phyloP scores from a whole-genome alignment of 2,797 vertebrate genomes.

The Notamacropus eugenii region DNA sequence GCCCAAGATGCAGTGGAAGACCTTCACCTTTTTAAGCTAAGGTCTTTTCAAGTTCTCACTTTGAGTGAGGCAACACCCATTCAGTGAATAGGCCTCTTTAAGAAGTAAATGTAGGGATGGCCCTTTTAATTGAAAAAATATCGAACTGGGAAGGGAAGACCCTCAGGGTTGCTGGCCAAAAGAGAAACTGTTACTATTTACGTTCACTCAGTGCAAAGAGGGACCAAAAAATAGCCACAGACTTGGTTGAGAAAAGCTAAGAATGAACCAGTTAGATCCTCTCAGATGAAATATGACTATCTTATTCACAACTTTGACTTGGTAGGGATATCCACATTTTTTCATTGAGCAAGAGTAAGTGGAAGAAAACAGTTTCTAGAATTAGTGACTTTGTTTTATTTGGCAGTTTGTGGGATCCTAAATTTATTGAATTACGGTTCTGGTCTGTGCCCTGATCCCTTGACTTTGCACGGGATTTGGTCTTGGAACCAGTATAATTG shows the following conservation, averaged over 20 bases:
- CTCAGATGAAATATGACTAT: not conserved
- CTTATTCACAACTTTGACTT: not conserved
- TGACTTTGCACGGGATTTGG: not conserved
- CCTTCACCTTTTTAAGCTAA: too few species aligned
- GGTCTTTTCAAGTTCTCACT: too few species aligned
- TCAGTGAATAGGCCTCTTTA: too few species aligned
- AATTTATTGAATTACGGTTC: not conserved
- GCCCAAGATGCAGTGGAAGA: too few species aligned
- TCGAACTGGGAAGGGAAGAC: too few species aligned
- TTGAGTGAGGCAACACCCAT: too few species aligned
- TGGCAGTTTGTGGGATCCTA: not conserved
- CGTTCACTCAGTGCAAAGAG: too few species aligned
- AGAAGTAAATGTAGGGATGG: too few species aligned
- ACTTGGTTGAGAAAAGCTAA: not conserved
- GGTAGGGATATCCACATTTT: not conserved
- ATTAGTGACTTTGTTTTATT: not conserved
- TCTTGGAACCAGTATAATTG: not conserved
- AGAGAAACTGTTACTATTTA: too few species aligned
- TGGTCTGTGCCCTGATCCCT: not conserved
- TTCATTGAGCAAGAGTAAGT: not conserved
- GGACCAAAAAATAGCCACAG: not conserved
- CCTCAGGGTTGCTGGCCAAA: too few species aligned
- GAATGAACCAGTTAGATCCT: conserved; percentile 1
- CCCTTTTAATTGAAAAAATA: too few species aligned
- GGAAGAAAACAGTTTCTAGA: not conserved